phyloP scores from a whole-genome alignment of 2,797 vertebrate species.

The Liasis olivaceus region DNA sequence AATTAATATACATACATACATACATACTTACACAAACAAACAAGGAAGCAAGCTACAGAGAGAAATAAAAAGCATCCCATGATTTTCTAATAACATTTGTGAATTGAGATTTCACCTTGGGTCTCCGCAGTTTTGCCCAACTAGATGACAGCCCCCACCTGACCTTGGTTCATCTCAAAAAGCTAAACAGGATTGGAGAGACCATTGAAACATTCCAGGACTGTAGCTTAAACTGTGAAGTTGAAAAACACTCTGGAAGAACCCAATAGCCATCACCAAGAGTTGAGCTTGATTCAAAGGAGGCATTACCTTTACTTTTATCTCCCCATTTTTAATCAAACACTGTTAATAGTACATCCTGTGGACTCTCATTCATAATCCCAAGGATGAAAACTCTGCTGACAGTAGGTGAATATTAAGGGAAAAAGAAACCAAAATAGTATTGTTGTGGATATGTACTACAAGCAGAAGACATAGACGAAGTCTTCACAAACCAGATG shows the following conservation, averaged over 20 bases:
- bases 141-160: background rate
- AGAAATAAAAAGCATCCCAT: background rate
- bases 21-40: too few species aligned
- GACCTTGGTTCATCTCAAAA: background rate
- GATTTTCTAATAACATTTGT: background rate
- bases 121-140: background rate
- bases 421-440: background rate
- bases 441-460: too few species aligned
- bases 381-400: background rate
- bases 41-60: background rate
- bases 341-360: background rate
- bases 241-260: background rate
- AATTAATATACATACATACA: background rate
- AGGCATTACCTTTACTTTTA: background rate
- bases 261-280: background rate
- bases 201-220: background rate
- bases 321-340: background rate
- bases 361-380: background rate
- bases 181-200: background rate
- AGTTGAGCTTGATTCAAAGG: background rate
- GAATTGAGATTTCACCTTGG: background rate
- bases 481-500: too few species aligned
- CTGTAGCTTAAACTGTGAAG: background rate
- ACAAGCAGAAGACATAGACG: too few species aligned
- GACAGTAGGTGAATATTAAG: background rate